These are phyloP conservation scores for Hemistola chrysoprasaria DNA, from an alignment of 2,888 invertebrate genomes.

Conservation along the genomic window DNA sequence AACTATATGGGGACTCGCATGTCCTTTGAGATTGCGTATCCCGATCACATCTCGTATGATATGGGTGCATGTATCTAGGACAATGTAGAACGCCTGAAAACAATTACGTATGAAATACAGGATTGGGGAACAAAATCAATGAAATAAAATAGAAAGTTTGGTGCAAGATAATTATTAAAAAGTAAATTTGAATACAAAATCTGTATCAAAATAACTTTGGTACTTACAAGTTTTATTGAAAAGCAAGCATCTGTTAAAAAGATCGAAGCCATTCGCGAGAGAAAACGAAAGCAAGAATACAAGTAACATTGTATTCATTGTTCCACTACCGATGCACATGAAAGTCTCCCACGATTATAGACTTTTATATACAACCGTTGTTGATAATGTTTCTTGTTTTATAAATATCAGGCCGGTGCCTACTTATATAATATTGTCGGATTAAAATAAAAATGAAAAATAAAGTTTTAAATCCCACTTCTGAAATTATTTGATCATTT, in stretches of 20 bases:
- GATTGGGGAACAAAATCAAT: no score
- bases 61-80: slow-evolving; percentile 57
- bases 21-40: slow-evolving; percentile 56
- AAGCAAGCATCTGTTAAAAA: slow-evolving; percentile 45
- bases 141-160: not conserved
- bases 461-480: no score
- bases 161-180: no score
- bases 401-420: slow-evolving; percentile 25
- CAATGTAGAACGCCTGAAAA: slow-evolving; percentile 56
- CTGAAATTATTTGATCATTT: no score
- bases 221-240: slow-evolving; percentile 50
- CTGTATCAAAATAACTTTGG: not conserved
- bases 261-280: slow-evolving; percentile 33
- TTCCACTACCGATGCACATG: slow-evolving; percentile 23
- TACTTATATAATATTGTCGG: no score
- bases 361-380: slow-evolving; percentile 32
- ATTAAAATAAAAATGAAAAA: no score
- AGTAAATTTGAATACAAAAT: no score
- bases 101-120: no score
- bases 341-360: slow-evolving; percentile 36
- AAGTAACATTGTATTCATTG: slow-evolving; percentile 41
- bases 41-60: slow-evolving; percentile 62
- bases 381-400: slow-evolving; percentile 31
- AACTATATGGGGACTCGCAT: slow-evolving; percentile 40
- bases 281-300: slow-evolving; percentile 40